These are phyloP conservation scores for Parus major DNA, from an alignment of 2,113 vertebrate genomes.

Conservation along the genomic window DNA sequence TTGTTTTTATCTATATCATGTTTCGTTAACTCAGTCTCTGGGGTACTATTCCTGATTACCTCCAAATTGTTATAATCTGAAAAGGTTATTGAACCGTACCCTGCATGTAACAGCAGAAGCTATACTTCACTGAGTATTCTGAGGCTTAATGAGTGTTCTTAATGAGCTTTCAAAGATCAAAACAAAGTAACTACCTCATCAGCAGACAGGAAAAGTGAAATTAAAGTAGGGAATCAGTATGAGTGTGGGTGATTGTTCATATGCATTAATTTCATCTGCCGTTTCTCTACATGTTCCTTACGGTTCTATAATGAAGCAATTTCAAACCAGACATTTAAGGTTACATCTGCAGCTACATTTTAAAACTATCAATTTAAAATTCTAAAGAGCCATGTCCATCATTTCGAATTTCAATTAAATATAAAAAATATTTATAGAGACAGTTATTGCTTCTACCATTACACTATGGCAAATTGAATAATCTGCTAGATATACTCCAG, in stretches of 20 bases:
- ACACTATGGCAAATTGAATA: slow-evolving; percentile 6
- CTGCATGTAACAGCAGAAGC: background rate
- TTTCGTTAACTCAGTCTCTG: background rate
- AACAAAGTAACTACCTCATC: slow-evolving; percentile 45
- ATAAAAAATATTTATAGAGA: slow-evolving; percentile 31
- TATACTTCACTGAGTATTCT: slow-evolving; percentile 35
- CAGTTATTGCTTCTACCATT: background rate
- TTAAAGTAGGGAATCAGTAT: slow-evolving; percentile 7
- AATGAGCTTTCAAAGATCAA: slow-evolving; percentile 60
- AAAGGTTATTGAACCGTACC: slow-evolving; percentile 55
- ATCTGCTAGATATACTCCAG: background rate
- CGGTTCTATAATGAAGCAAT: slow-evolving; percentile 10
- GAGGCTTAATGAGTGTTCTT: slow-evolving; percentile 43
- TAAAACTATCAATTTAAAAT: background rate
- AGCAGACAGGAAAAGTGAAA: slow-evolving; percentile 32
- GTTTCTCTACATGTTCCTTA: background rate
- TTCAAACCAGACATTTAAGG: slow-evolving; percentile 13
- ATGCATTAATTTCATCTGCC: slow-evolving; percentile 29
- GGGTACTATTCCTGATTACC: slow-evolving; percentile 5
- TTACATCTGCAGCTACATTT: background rate
- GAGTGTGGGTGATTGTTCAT: background rate
- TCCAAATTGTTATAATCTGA: slow-evolving; percentile 11
- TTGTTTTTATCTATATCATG: slow-evolving; percentile 20
- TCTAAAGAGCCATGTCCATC: background rate
- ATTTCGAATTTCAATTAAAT: slow-evolving; percentile 21